Conservation (phyloP, 2,797 vertebrate species). For the Poecilia gillii region DNA sequence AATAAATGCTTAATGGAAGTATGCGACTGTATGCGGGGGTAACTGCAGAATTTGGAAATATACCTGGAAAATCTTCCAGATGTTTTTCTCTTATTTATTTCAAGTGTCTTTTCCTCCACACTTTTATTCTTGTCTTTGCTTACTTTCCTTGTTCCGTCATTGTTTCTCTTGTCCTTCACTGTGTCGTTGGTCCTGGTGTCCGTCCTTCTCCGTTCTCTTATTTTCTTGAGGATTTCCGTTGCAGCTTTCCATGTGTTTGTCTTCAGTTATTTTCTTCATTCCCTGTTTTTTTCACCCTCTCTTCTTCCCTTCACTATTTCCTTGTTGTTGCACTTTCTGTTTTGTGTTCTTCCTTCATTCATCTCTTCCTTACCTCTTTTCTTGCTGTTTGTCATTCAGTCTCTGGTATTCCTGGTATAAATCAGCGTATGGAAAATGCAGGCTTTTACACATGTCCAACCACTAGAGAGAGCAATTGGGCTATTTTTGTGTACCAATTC, state of each 20-base stretch:
- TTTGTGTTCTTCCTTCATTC: not conserved
- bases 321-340: not conserved
- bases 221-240: not conserved
- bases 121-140: not conserved
- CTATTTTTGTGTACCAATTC: not conserved
- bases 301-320: not conserved
- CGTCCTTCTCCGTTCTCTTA: not conserved
- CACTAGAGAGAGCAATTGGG: slow-evolving; percentile 35
- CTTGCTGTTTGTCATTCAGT: not conserved
- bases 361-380: not conserved
- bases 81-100: not conserved
- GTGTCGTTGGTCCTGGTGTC: not conserved
- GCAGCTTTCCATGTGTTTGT: not conserved
- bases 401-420: not conserved
- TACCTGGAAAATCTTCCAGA: not conserved
- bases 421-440: not conserved
- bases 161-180: not conserved
- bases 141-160: not conserved
- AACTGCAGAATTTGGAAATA: not conserved
- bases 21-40: not conserved
- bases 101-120: not conserved
- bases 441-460: not conserved
- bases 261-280: not conserved
- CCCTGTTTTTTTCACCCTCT: not conserved
- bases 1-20: not conserved